Percentiles rank a stretch among this genome's conserved stretches.
phyloP scores from a whole-genome alignment of 2,113 vertebrate genomes.

The Campylorhamphus procurvoides region DNA sequence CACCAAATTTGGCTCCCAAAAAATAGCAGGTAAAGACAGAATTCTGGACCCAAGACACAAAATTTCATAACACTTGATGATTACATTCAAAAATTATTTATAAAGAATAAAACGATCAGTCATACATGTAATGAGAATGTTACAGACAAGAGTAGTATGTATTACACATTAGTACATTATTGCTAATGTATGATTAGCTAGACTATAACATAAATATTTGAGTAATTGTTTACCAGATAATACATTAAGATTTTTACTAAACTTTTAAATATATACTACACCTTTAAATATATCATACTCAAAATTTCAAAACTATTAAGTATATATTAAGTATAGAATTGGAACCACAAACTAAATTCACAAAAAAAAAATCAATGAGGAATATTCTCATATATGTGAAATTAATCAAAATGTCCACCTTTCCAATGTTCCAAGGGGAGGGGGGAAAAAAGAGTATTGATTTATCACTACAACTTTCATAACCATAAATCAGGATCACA shows the following conservation, averaged over 20 bases:
- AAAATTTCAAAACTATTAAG: background rate
- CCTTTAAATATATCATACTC: background rate
- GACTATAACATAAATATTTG: background rate
- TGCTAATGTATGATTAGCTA: background rate
- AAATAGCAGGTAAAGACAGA: background rate
- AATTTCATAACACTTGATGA: background rate
- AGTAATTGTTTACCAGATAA: background rate
- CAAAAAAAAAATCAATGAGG: background rate
- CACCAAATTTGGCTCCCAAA: background rate
- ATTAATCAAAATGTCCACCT: background rate
- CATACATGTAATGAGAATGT: accelerated
- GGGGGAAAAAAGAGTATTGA: background rate
- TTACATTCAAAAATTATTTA: background rate
- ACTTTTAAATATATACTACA: background rate
- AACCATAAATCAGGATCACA: background rate
- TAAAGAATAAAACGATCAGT: background rate
- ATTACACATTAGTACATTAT: background rate
- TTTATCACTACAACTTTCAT: background rate
- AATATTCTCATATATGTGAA: background rate
- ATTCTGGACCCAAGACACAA: background rate
- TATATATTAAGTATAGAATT: background rate
- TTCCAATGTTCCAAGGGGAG: background rate
- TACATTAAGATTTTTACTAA: background rate
- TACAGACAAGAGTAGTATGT: background rate
- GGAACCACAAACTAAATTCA: background rate